These are phyloP conservation scores for Oscheius sp. DNA, from an alignment of 1,140 invertebrate species.

Conservation along the genomic window DNA sequence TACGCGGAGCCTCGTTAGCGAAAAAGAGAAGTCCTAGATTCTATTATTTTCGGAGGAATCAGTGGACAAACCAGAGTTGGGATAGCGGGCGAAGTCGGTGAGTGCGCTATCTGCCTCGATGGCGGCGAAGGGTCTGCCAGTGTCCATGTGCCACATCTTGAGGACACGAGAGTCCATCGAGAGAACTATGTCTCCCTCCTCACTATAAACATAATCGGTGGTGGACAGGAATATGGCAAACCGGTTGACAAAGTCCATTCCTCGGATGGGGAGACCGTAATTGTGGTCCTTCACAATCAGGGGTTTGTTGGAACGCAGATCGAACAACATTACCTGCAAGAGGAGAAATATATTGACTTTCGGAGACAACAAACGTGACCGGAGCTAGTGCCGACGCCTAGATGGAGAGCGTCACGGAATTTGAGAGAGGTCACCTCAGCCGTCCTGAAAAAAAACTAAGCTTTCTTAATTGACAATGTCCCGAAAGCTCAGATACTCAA, in stretches of 20 bases:
- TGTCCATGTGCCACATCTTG: conserved; percentile 90
- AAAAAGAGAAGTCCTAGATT: conserved; percentile 78
- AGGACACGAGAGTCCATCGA: conserved; percentile 87
- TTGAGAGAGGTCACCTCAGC: conserved; percentile 71
- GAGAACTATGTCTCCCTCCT: conserved; percentile 74
- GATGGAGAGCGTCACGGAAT: conserved; percentile 71
- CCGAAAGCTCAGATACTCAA: conserved; percentile 9
- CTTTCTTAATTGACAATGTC: no score
- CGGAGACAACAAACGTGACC: conserved; percentile 71
- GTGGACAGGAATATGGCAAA: background rate
- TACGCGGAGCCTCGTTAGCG: conserved; percentile 88
- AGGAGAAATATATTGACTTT: background rate
- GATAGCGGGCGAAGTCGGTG: conserved; percentile 85
- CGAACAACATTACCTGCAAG: conserved; percentile 77
- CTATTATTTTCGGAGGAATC: background rate
- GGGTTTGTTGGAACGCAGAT: conserved; percentile 86
- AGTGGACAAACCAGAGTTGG: conserved; percentile 70
- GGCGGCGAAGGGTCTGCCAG: conserved; percentile 88
- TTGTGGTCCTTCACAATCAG: conserved; percentile 88
- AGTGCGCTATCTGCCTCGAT: conserved; percentile 78
- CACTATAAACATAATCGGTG: conserved; percentile 17
- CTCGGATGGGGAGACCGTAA: conserved; percentile 85
- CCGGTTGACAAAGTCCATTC: conserved; percentile 76
- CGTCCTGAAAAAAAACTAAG: conserved; percentile 68
- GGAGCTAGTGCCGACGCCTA: conserved; percentile 86